These are phyloP conservation scores for Ammodytes dubius DNA, from an alignment of 2,113 vertebrate species.

Conservation along the genomic window DNA sequence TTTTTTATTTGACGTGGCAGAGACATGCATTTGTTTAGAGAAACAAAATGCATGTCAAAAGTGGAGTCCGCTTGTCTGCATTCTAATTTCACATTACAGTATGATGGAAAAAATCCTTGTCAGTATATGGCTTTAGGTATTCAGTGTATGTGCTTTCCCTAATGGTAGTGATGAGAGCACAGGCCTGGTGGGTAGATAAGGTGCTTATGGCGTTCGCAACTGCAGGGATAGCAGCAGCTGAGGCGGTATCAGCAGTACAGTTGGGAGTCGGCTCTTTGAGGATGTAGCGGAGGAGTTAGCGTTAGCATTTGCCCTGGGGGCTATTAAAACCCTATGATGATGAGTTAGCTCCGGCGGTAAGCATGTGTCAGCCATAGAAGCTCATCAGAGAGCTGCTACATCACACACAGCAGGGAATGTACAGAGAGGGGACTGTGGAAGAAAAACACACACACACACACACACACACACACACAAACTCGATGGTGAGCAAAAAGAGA, in stretches of 20 bases:
- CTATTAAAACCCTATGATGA: slow-evolving; percentile 64
- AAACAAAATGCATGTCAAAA: slow-evolving; percentile 14
- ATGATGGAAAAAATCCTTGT: slow-evolving; percentile 39
- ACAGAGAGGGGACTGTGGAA: slow-evolving; percentile 14
- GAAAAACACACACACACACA: slow-evolving; percentile 7
- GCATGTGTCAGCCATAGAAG: slow-evolving; percentile 55
- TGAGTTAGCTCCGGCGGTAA: slow-evolving; percentile 55
- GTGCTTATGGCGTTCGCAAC: slow-evolving; percentile 52
- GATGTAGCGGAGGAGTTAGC: slow-evolving; percentile 53
- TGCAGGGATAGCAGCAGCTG: slow-evolving; percentile 13
- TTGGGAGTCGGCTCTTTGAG: slow-evolving; percentile 44
- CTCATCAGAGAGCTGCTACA: slow-evolving; percentile 60
- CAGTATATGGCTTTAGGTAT: slow-evolving; percentile 27
- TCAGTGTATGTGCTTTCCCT: slow-evolving; percentile 29
- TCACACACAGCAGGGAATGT: slow-evolving; percentile 42
- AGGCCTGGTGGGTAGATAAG: slow-evolving; percentile 46
- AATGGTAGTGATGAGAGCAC: slow-evolving; percentile 36
- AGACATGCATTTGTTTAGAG: slow-evolving; percentile 25
- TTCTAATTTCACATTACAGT: slow-evolving; percentile 4
- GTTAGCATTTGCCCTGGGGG: slow-evolving; percentile 66
- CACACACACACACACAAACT: not conserved
- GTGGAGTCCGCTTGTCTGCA: not conserved
- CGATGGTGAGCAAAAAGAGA: slow-evolving; percentile 30
- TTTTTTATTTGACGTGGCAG: slow-evolving; percentile 19
- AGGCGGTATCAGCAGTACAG: slow-evolving; percentile 37